Base-by-base conservation (phyloP, 2,888 invertebrate species). In the Spicauda simplicius region DNA sequence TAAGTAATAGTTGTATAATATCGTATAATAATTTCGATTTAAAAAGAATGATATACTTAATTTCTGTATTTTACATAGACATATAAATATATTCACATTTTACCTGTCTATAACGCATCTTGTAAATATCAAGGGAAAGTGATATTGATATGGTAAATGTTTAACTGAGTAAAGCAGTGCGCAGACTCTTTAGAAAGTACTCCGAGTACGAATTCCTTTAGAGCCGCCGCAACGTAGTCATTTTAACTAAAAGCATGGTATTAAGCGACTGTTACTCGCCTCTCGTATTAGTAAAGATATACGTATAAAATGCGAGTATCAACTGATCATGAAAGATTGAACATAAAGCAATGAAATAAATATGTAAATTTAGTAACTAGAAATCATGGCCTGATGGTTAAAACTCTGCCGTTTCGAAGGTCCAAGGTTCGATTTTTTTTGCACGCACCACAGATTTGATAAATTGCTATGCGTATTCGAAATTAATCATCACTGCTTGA, bases 141-240 rank as follows among this genome's bases (percentile, higher is more conserved):
- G 88, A 88, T 88, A 88, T 85, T 87, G 89, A 89, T 90, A 89
- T 86, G 86, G 84, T 83, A 84, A 41, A 41, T 41, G 41, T 41
- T 41, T 41, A 81, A 82, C 76, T 74, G 61, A 66, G 25, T 25
- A 4, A 25, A 25, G 5, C 25, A 25, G 45, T 66, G 60, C 64
- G 50, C 71, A 69, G 71, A 69, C 67, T 55, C 70, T 72, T 71
- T 75, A 72, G 75, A 74, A 76, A 75, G 76, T 74, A 53, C 19
- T 62, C 69, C 60, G 60, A 68, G 67, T 41, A 64, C 64, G 69
- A 71, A 75, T 76, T 76, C 71, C 72, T 73, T 67, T 60, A 68
- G 37, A 68, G 56, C 41, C 64, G 12, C 37, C 30, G 64, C 60
- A 12, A 61, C 54, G 16, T 37, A 33, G 60, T 55, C 14, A 66